Conservation (phyloP, 2,888 invertebrate species). For the Eupithecia inturbata region DNA sequence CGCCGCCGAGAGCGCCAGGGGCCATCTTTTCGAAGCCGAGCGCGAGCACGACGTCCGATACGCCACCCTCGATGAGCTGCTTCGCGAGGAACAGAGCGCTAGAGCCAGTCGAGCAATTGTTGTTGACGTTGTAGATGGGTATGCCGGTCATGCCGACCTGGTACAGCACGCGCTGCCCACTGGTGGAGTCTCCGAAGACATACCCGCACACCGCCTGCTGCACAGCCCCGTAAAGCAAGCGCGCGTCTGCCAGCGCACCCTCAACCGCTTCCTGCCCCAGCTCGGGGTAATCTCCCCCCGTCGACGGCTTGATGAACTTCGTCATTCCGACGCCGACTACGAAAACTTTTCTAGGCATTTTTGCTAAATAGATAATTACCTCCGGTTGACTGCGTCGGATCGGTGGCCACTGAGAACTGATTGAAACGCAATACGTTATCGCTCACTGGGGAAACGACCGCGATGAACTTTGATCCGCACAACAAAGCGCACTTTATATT, state of each 20-base stretch:
- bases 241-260: conserved; percentile 94
- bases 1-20: conserved; percentile 91
- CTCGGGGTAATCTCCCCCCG: conserved; percentile 96
- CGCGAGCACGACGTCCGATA: conserved; percentile 94
- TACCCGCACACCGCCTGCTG: conserved; percentile 97
- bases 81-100: conserved; percentile 95
- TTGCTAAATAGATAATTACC: conserved; percentile 66
- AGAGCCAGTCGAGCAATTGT: conserved; percentile 98
- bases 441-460: conserved; percentile 35
- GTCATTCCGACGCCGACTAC: conserved; percentile 99
- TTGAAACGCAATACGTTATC: conserved; percentile 42
- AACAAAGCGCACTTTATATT: conserved; percentile 33
- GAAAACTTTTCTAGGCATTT: conserved; percentile 87
- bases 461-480: conserved; percentile 46
- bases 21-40: conserved; percentile 99
- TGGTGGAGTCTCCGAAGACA: conserved; percentile 97
- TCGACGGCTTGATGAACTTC: conserved; percentile 98
- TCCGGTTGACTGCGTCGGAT: conserved; percentile 59
- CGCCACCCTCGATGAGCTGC: conserved; percentile 95
- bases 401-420: conserved; percentile 55
- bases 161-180: conserved; percentile 97
- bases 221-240: conserved; percentile 89
- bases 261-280: conserved; percentile 96
- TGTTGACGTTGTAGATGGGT: conserved; percentile 99
- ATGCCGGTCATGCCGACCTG: conserved; percentile 98